Evolutionary conservation across 1,140 invertebrate species (phyloP).

Genomic region (Tetramorium simillimum): DNA sequence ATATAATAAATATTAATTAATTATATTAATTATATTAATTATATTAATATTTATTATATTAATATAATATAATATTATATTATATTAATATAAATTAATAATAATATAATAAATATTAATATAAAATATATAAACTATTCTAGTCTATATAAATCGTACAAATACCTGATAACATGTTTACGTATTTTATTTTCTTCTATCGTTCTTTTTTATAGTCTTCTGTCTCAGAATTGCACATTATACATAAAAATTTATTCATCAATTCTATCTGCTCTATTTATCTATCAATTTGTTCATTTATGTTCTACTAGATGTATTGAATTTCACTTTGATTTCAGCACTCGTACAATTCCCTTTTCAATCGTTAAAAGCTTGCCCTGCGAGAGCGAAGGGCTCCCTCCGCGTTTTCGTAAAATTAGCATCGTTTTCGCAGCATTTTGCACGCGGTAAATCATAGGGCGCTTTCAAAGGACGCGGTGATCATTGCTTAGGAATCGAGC

Average conservation of each 20-base stretch:
- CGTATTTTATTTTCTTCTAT: not conserved
- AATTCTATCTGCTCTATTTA: too few relatives aligned
- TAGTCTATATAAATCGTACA: too few relatives aligned
- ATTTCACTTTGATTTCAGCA: not conserved
- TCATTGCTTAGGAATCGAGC: slow-evolving; percentile 16
- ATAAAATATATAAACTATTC: too few relatives aligned
- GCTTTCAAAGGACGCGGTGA: slow-evolving; percentile 16
- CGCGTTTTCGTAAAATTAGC: slow-evolving; percentile 28
- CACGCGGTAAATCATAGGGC: slow-evolving; percentile 45
- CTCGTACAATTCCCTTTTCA: not conserved
- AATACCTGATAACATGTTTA: too few relatives aligned
- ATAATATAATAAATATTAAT: too few relatives aligned
- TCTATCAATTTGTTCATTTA: not conserved
- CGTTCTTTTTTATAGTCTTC: not conserved
- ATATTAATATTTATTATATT: too few relatives aligned
- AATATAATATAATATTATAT: too few relatives aligned
- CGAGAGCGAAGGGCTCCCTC: not conserved
- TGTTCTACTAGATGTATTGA: not conserved
- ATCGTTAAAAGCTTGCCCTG: not conserved
- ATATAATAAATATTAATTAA: too few relatives aligned
- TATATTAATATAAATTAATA: too few relatives aligned
- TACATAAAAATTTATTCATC: not conserved
- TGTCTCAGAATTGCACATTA: not conserved
- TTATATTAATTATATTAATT: too few relatives aligned
- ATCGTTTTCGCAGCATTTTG: slow-evolving; percentile 2